phyloP scores from a whole-genome alignment of 2,797 vertebrate genomes.

The Tadarida brasiliensis region DNA sequence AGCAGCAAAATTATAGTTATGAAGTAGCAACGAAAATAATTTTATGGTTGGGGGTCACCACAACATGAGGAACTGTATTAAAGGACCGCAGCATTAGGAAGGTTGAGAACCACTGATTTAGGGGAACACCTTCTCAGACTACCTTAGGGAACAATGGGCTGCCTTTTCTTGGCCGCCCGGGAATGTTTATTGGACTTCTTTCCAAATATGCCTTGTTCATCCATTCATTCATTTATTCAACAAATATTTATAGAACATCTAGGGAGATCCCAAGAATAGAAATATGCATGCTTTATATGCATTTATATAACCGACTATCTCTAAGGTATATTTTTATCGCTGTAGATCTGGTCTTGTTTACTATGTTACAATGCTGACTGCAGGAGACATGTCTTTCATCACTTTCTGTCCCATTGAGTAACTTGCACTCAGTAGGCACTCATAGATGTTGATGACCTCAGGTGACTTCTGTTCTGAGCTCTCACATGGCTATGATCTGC shows the following conservation, averaged over 20 bases:
- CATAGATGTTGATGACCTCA: not conserved
- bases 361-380: not conserved
- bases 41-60: too few relatives aligned
- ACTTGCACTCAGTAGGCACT: not conserved
- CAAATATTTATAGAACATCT: conserved; percentile 58
- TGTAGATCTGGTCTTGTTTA: conserved; percentile 32
- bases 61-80: too few relatives aligned
- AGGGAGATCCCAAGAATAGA: conserved; percentile 40
- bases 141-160: not conserved
- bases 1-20: too few relatives aligned
- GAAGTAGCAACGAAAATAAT: too few relatives aligned
- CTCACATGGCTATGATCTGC: conserved; percentile 31
- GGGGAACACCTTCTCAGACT: not conserved
- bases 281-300: not conserved
- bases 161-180: conserved; percentile 6
- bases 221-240: conserved; percentile 40
- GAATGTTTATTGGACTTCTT: conserved; percentile 53
- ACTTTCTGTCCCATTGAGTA: not conserved
- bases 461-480: conserved; percentile 57
- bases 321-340: conserved; percentile 14
- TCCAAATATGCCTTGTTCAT: conserved; percentile 52
- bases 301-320: conserved; percentile 19
- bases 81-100: too few relatives aligned
- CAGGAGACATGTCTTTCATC: not conserved
- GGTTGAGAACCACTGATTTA: too few relatives aligned